A percentile compares a stretch with the other conserved stretches of the same genome.
Conservation (phyloP, 1,140 invertebrate species). For the Drosophila varians region DNA sequence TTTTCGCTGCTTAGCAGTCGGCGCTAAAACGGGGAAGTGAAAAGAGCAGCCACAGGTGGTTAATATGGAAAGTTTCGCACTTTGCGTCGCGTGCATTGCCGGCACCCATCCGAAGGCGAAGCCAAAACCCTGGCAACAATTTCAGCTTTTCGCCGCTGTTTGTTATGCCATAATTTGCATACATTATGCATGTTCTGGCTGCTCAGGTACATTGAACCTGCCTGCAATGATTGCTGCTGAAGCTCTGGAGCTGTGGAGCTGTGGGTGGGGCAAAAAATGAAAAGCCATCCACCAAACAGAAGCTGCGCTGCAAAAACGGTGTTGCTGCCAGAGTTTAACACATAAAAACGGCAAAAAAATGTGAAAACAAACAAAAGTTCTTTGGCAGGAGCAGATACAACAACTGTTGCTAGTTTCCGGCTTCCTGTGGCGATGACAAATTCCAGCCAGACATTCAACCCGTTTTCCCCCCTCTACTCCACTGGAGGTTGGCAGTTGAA, state of each 20-base stretch:
- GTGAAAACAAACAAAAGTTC: slow-evolving; percentile 55
- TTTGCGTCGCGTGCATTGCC: slow-evolving; percentile 57
- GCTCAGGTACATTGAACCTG: slow-evolving; percentile 75
- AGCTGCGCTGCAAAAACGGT: slow-evolving; percentile 7
- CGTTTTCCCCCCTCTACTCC: background rate
- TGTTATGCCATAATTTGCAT: slow-evolving; percentile 76
- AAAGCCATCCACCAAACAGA: slow-evolving; percentile 22
- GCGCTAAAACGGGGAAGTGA: slow-evolving; percentile 1
- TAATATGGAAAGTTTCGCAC: slow-evolving; percentile 77
- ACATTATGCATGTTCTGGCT: slow-evolving; percentile 72
- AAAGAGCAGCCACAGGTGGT: slow-evolving; percentile 69
- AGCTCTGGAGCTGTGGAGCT: background rate
- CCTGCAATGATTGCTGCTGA: slow-evolving; percentile 64
- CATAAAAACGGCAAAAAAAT: slow-evolving; percentile 20
- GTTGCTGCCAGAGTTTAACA: slow-evolving; percentile 11
- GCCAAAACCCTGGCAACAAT: background rate
- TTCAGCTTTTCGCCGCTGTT: slow-evolving; percentile 27
- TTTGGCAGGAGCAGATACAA: slow-evolving; percentile 51
- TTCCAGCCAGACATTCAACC: slow-evolving; percentile 53
- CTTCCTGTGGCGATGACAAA: slow-evolving; percentile 74
- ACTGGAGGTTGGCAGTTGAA: slow-evolving; percentile 39
- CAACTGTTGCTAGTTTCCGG: slow-evolving; percentile 81
- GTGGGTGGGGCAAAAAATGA: background rate
- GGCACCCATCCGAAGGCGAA: background rate
- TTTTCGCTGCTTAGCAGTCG: slow-evolving; percentile 2